Evolutionary conservation across 1,140 invertebrate genomes (phyloP), one percentile per base, ranked within the genome.

Genomic region (Laupala kohalensis): DNA sequence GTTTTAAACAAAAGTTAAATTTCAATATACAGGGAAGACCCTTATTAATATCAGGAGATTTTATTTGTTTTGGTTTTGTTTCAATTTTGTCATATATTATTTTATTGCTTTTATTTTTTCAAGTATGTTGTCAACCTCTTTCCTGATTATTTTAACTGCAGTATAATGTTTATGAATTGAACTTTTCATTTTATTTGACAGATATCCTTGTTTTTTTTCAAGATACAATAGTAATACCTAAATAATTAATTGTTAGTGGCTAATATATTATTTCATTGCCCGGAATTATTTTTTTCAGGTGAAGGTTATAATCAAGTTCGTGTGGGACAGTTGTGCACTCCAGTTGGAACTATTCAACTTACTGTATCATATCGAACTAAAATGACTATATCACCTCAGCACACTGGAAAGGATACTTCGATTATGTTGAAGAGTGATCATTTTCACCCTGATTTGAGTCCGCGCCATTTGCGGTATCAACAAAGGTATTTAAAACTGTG

Each of bases 341-440:
- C 92, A 28, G 84, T 91, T 71, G 94, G 93, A 19, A 92, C 89
- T 1, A 82, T 95, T 53, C 86, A 88, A 71, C 85, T 95, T 74
- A 87, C 88, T 12, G 89, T 95, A 13, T 88, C 88, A 0, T 96
- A 95, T 78, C 85, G 93, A 76, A 94, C 92, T 4, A 94, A 94
- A 82, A 89, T 95, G 84, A 92, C 93, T 3, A 93, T 95, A 78
- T 90, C 92, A 4, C 93, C 93, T 12, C 92, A 93, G 73, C 87
- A 89, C 69, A 84, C 86, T 12, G 85, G 85, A 64, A 86, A 86
- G 70, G 87, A 90, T 73, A 79, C 82, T 71, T 85, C 88, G 4
- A 89, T 95, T 67, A 89, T 95, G 85, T 78, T 95, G 3, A 95
- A 96, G 78, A 95, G 93, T 79, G 93, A 96, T 82, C 93, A 96